A percentile compares a stretch with the other conserved stretches of the same genome.
Conservation (phyloP, 1,140 invertebrate species). For the Drosophila jambulina region DNA sequence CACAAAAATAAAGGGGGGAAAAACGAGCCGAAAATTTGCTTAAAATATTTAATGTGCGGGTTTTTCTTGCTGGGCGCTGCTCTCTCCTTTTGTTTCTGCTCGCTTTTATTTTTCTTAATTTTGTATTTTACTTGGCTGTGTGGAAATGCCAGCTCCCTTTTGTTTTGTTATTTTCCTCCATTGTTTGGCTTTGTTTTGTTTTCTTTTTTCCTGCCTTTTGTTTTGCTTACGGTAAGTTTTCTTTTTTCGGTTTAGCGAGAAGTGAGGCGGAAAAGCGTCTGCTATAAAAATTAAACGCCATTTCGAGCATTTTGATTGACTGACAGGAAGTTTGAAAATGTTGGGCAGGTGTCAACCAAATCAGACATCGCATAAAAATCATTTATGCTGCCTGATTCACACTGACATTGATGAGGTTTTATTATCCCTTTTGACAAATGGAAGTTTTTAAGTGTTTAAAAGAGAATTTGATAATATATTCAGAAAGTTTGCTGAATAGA, state of each 20-base stretch:
- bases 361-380: constrained; percentile 30
- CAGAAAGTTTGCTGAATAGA: not conserved
- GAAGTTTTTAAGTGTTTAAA: not conserved
- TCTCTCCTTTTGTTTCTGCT: constrained; percentile 4
- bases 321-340: constrained; percentile 58
- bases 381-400: constrained; percentile 16
- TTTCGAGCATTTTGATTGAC: constrained; percentile 73
- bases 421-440: constrained; percentile 3
- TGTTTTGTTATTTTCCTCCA: constrained; percentile 51
- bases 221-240: constrained; percentile 27
- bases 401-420: constrained; percentile 28
- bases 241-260: constrained; percentile 25
- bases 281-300: constrained; percentile 77
- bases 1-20: constrained; percentile 30
- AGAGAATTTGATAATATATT: not conserved
- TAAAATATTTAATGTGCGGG: constrained; percentile 50
- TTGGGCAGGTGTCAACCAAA: constrained; percentile 64
- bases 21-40: constrained; percentile 50
- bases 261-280: constrained; percentile 49
- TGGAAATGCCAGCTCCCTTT: constrained; percentile 62
- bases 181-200: constrained; percentile 62
- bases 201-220: constrained; percentile 50
- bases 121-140: constrained; percentile 57
- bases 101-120: constrained; percentile 25
- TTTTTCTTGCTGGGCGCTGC: constrained; percentile 30